Evolutionary conservation across 2,113 vertebrate species (phyloP), one percentile per base, ranked within the genome.

Genomic region (Cyprinodon tularosa): DNA sequence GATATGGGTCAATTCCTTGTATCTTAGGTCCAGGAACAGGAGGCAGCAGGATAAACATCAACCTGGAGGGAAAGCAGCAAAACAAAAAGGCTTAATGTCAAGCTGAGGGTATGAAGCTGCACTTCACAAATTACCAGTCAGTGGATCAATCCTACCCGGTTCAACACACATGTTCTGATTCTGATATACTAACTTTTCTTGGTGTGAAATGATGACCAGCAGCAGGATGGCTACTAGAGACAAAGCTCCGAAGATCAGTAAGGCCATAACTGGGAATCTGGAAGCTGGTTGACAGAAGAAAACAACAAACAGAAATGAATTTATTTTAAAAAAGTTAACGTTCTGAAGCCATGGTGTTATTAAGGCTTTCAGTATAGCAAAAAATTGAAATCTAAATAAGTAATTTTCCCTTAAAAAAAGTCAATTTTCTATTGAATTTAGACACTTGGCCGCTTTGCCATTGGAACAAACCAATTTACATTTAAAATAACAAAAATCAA

Each of bases 11-110:
- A 82, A 99, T 97, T 82, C 97, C 98, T 95, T 94, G 96, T 83
- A 99, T 99, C 93, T 97, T 99, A 82, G 98, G 98, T 88, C 96
- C 97, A 62, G 97, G 98, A 72, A 99, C 95, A 68, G 96, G 97
- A 85, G 98, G 97, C 76, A 99, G 89, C 84, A 98, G 94, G 84
- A 98, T 92, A 90, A 98, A 93, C 94, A 98, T 97, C 86, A 98
- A 91, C 91, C 98, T 99, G 53, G 14, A 17, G 72, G 71, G 69
- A 90, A 68, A 1, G 20, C n/a, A n/a, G 47, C 4, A 0, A 29
- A 7, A 14, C 29, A 63, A 78, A 62, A 11, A 13, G 9, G 17
- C 39, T 22, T 15, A 9, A 57, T 10, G 1, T 68, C 36, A 7
- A 6, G 4, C 9, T 4, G 42, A 6, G 42, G 42, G 42, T 4